These are phyloP conservation scores for Eubasilissa regina DNA, from an alignment of 1,140 invertebrate species.

Conservation along the genomic window DNA sequence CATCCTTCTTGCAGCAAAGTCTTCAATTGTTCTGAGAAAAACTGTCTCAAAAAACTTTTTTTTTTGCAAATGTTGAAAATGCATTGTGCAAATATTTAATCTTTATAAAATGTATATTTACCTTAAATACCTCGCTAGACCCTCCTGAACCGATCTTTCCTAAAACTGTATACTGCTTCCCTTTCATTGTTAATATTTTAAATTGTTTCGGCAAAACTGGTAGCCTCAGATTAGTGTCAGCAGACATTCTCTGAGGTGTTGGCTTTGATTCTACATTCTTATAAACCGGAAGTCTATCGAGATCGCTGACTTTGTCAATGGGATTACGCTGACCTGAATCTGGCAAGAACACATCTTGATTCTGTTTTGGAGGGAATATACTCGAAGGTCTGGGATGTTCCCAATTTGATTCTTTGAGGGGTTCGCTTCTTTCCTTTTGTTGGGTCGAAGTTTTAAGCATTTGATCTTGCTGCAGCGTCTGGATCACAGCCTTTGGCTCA, in stretches of 20 bases:
- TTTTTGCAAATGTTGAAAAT: no score
- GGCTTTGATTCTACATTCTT: conserved; percentile 32
- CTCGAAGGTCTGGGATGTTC: neutral
- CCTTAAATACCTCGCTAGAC: conserved; percentile 72
- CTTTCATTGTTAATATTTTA: conserved; percentile 68
- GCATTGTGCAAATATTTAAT: no score
- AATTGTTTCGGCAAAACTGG: conserved; percentile 65
- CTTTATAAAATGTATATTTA: conserved; percentile 49
- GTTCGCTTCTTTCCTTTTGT: conserved; percentile 7
- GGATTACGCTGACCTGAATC: neutral
- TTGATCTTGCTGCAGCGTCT: conserved; percentile 7
- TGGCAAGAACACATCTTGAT: neutral
- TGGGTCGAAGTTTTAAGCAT: neutral
- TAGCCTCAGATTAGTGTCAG: conserved; percentile 63
- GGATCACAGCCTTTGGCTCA: neutral
- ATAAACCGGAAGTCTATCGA: conserved; percentile 15
- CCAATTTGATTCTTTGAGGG: neutral
- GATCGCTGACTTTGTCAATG: conserved; percentile 3
- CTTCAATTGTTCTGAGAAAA: no score
- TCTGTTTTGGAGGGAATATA: conserved; percentile 23
- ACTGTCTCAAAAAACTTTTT: no score
- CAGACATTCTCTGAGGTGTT: conserved; percentile 10
- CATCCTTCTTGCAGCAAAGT: no score
- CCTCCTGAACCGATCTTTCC: conserved; percentile 69
- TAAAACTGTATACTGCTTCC: conserved; percentile 70